Evolutionary conservation across 2,888 invertebrate genomes (phyloP), one percentile per base, ranked within the genome.

Genomic region (Galerucella nymphaeae): DNA sequence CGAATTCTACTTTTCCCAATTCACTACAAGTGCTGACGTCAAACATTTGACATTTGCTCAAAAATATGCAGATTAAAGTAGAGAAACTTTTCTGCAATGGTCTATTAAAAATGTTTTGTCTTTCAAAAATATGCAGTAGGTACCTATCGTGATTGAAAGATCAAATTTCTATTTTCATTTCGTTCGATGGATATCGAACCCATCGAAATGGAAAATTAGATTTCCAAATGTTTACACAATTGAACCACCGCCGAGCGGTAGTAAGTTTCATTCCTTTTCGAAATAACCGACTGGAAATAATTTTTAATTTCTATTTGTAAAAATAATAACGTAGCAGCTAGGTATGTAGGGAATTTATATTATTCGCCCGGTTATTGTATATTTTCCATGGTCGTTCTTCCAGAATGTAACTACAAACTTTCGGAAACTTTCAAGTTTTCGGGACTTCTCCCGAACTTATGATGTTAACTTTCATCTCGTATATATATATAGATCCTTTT

Each of bases 281-380:
- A 80, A 83, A 80, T 80, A 82, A 80, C 78, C 77, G 76, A 80
- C 82, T 76, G 84, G 84, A 84, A 85, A 79, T 82, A 85, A 85
- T 85, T 84, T 84, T 84, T 85, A 85, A 85, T 85, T 85, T 85
- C 83, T 84, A 85, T 85, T 85, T 84, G 83, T 83, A 77, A 77
- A 85, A 85, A 84, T 84, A 84, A 84, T 84, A 84, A 84, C 82
- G 78, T 81, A 78, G 72, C 71, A 74, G 74, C 71, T 80, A 84
- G 83, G 83, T 84, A 84, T 84, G 84, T 82, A 79, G 81, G 80
- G 84, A 84, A 84, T 84, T 84, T 83, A 84, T 84, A 84, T 84
- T 84, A 84, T 84, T 83, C 78, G 75, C 77, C 41, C 53, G 71
- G 85, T 84, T 85, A 84, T 85, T 85, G 85, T 84, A 83, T 82